These are phyloP conservation scores for Champsocephalus esox DNA, from an alignment of 2,797 vertebrate genomes.

Conservation along the genomic window DNA sequence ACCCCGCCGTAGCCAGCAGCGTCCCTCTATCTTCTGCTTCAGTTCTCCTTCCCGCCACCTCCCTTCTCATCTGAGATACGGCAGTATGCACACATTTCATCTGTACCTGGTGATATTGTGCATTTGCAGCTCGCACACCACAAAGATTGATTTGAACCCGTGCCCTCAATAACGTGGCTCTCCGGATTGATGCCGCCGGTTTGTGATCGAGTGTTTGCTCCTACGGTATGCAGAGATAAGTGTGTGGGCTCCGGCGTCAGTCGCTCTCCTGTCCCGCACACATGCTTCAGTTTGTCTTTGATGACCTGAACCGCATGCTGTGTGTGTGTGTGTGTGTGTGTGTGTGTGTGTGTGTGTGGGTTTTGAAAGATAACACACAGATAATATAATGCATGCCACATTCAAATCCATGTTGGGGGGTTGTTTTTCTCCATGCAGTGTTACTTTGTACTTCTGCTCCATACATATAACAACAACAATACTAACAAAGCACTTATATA, in stretches of 20 bases:
- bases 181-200: constrained; percentile 19
- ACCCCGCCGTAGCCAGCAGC: background rate
- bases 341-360: background rate
- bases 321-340: no score
- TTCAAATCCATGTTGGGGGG: background rate
- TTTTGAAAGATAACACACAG: background rate
- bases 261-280: constrained; percentile 1
- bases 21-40: background rate
- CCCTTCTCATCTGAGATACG: constrained; percentile 4
- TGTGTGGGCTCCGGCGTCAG: constrained; percentile 3
- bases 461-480: no score
- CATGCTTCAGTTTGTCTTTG: constrained; percentile 17
- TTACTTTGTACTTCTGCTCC: no score
- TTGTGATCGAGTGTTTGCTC: constrained; percentile 27
- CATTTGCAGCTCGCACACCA: constrained; percentile 17
- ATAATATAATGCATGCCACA: background rate
- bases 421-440: no score
- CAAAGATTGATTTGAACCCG: constrained; percentile 32
- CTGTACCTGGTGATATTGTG: constrained; percentile 28
- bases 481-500: no score
- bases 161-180: constrained; percentile 46
- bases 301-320: constrained; percentile 11
- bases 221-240: constrained; percentile 35
- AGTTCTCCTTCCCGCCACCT: background rate
- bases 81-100: constrained; percentile 3